phyloP scores from a whole-genome alignment of 2,113 vertebrate species.

The Proterorhinus semilunaris region DNA sequence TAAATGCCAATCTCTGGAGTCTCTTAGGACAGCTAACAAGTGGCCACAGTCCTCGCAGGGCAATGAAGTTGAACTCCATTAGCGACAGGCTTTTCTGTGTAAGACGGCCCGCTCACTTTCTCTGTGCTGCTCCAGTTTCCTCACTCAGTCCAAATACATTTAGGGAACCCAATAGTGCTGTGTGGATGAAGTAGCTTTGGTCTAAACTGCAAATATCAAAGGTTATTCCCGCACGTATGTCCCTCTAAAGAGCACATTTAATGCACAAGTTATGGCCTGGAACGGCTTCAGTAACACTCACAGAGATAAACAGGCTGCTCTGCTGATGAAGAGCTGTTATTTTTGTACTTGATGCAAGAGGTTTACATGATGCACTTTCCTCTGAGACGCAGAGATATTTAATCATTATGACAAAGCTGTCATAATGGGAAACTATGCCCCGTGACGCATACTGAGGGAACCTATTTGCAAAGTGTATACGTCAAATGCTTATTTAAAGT shows the following conservation, averaged over 20 bases:
- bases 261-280: not conserved
- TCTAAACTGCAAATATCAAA: constrained; percentile 8
- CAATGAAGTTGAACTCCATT: constrained; percentile 11
- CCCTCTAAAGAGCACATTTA: not conserved
- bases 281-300: not conserved
- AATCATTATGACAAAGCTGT: not conserved
- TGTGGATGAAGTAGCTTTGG: not conserved
- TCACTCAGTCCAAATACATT: constrained; percentile 9
- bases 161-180: constrained; percentile 13
- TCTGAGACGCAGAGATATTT: constrained; percentile 5
- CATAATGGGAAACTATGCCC: not conserved
- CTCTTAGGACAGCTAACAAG: constrained; percentile 4
- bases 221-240: not conserved
- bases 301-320: not conserved
- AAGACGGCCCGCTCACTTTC: not conserved
- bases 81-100: not conserved
- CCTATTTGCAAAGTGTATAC: no score
- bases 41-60: not conserved
- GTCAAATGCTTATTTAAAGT: no score
- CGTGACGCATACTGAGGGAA: not conserved
- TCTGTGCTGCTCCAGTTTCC: constrained; percentile 11
- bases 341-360: constrained; percentile 15
- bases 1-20: not conserved
- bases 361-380: not conserved
- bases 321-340: constrained; percentile 1